phyloP scores from a whole-genome alignment of 2,888 invertebrate genomes.

The Apomyelois bistriatella region DNA sequence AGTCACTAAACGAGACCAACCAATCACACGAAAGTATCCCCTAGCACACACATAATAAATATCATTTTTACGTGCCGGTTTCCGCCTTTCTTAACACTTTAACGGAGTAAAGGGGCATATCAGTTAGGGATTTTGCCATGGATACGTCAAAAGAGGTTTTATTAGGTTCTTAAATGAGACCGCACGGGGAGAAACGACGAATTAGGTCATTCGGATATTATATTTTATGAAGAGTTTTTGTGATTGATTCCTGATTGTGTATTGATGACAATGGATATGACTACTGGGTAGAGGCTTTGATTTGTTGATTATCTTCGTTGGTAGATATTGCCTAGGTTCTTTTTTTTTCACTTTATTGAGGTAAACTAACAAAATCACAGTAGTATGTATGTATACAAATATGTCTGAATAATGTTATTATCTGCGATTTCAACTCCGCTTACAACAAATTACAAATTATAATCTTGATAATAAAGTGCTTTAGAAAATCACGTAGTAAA shows the following conservation, averaged over 20 bases:
- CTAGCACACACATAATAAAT: constrained; percentile 13
- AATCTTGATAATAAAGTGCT: too few relatives aligned
- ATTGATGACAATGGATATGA: constrained; percentile 16
- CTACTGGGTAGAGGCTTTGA: constrained; percentile 8
- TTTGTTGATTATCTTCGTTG: background rate
- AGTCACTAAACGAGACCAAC: constrained; percentile 64
- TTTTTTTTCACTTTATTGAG: too few relatives aligned
- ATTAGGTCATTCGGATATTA: constrained; percentile 61
- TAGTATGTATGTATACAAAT: too few relatives aligned
- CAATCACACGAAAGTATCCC: constrained; percentile 23
- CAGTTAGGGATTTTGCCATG: constrained; percentile 80
- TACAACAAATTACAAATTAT: too few relatives aligned
- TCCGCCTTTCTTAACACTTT: constrained; percentile 71
- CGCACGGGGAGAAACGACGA: constrained; percentile 56
- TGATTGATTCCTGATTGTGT: constrained; percentile 34
- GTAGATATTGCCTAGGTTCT: background rate
- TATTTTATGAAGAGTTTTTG: constrained; percentile 30
- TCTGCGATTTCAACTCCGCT: too few relatives aligned
- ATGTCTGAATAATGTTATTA: too few relatives aligned
- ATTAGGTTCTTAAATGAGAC: constrained; percentile 75
- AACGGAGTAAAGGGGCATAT: constrained; percentile 71
- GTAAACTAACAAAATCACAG: too few relatives aligned
- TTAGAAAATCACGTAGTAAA: too few relatives aligned
- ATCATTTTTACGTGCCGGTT: constrained; percentile 20
- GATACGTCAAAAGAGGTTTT: constrained; percentile 80